A percentile compares a stretch with the other conserved stretches of the same genome.
phyloP scores from a whole-genome alignment of 2,113 vertebrate genomes.

The Hippolais icterina region DNA sequence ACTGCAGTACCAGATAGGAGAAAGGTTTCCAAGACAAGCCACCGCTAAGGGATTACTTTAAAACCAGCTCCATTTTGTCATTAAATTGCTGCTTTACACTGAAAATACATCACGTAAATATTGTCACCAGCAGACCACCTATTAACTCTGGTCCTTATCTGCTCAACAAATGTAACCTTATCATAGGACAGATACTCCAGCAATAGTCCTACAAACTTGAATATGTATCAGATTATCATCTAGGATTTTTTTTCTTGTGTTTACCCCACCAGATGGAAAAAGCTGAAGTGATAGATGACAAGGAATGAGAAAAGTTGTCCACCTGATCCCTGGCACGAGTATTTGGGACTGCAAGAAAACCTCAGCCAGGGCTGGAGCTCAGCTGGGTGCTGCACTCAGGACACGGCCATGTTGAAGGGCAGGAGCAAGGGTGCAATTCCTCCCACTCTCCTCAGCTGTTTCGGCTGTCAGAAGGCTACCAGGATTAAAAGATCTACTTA shows the following conservation, averaged over 20 bases:
- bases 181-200: neutral
- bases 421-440: neutral
- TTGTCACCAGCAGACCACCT: neutral
- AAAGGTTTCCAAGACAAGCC: neutral
- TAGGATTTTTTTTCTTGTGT: neutral
- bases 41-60: neutral
- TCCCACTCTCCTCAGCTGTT: neutral
- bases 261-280: neutral
- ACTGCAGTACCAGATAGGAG: neutral
- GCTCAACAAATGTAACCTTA: neutral
- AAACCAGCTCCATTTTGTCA: neutral
- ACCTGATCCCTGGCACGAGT: neutral
- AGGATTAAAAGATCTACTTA: constrained; percentile 54
- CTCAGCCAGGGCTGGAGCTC: neutral
- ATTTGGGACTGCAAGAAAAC: neutral
- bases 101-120: neutral
- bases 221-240: neutral
- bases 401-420: accelerated
- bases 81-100: neutral
- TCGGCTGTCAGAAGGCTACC: neutral
- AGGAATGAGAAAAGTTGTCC: neutral
- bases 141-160: neutral
- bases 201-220: neutral
- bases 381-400: neutral
- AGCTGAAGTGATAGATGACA: neutral